These are phyloP conservation scores for Phoenicopterus ruber DNA, from an alignment of 2,113 vertebrate genomes.

Conservation along the genomic window DNA sequence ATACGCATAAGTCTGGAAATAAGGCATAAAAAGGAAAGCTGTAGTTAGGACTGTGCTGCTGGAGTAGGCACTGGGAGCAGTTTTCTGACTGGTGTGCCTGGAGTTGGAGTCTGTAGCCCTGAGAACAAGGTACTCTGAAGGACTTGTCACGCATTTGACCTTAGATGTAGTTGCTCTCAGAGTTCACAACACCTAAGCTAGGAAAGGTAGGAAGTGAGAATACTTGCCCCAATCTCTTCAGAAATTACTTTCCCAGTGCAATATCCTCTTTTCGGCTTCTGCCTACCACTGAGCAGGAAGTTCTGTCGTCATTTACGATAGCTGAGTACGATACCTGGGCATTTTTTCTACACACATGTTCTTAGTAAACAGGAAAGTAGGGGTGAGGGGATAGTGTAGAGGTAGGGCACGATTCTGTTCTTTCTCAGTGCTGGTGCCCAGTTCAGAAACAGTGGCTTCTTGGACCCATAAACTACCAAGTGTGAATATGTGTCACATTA, in stretches of 20 bases:
- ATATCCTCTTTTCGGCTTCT: constrained; percentile 28
- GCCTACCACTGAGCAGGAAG: background rate
- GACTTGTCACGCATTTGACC: accelerated
- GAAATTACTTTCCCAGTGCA: background rate
- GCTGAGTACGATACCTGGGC: background rate
- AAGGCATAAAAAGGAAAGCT: background rate
- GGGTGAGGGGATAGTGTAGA: background rate
- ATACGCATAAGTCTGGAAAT: background rate
- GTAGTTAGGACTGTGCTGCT: background rate
- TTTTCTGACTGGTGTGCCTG: background rate
- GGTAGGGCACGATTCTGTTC: background rate
- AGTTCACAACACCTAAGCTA: background rate
- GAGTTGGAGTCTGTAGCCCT: background rate
- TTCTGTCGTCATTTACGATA: background rate
- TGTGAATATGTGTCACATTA: background rate
- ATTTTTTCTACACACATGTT: background rate
- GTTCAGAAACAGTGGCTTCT: background rate
- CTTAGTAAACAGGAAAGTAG: background rate
- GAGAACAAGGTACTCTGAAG: background rate
- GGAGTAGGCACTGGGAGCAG: background rate
- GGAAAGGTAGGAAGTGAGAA: background rate
- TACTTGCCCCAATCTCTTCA: background rate
- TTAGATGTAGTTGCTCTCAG: background rate
- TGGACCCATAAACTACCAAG: background rate
- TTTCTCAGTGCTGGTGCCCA: background rate